These are phyloP conservation scores for Procambarus clarkii DNA, from an alignment of 1,140 invertebrate species.

Conservation along the genomic window DNA sequence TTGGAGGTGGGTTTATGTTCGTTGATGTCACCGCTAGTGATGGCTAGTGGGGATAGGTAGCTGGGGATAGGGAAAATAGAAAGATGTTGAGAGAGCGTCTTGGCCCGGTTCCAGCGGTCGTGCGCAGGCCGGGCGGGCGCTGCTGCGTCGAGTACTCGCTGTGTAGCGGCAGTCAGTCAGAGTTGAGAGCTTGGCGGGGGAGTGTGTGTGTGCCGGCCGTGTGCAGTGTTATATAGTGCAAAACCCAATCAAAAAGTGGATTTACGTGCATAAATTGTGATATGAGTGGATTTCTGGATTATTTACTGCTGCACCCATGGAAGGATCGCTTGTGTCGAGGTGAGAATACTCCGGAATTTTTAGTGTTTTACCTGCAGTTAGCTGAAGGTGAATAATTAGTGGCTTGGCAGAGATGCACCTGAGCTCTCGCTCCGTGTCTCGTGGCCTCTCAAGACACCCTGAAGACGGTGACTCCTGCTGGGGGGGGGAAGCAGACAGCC, in stretches of 20 bases:
- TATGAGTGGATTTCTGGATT: conserved; percentile 42
- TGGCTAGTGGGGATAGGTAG: not conserved
- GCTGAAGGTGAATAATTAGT: conserved; percentile 54
- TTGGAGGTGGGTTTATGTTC: too few species aligned
- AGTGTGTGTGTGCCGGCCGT: conserved; percentile 34
- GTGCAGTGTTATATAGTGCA: conserved; percentile 51
- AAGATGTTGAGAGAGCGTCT: conserved; percentile 19
- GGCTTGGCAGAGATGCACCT: conserved; percentile 48
- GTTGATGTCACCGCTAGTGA: too few species aligned
- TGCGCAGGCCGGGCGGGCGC: conserved; percentile 40
- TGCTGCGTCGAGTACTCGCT: conserved; percentile 33
- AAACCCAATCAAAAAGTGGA: conserved; percentile 34
- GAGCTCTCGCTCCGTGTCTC: conserved; percentile 4
- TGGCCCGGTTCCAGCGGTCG: conserved; percentile 10
- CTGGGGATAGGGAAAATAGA: not conserved
- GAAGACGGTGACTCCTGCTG: not conserved
- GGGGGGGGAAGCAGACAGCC: not conserved
- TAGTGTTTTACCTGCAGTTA: conserved; percentile 44
- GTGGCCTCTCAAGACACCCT: too few species aligned
- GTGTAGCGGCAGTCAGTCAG: conserved; percentile 45
- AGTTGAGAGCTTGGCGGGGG: conserved; percentile 28
- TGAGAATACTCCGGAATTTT: conserved; percentile 15
- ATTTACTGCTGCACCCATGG: conserved; percentile 44
- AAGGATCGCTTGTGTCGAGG: conserved; percentile 27
- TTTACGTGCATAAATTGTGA: conserved; percentile 42